phyloP scores from a whole-genome alignment of 1,140 invertebrate genomes.

The Sarcophaga peregrina region DNA sequence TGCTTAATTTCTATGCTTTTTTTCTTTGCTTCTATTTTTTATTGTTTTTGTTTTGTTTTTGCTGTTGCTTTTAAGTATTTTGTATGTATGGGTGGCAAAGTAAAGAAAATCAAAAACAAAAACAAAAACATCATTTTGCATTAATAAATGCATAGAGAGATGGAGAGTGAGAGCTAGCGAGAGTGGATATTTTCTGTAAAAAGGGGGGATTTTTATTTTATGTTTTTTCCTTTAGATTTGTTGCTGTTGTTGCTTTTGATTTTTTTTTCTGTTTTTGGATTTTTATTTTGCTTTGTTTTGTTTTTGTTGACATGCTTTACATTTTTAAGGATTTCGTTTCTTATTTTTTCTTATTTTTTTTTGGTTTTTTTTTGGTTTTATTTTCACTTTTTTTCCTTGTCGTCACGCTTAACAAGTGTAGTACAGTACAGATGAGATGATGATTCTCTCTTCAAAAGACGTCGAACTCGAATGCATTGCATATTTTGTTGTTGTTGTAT shows the following conservation, averaged over 20 bases:
- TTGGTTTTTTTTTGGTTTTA: slow-evolving; percentile 17
- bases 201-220: slow-evolving; percentile 39
- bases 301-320: slow-evolving; percentile 43
- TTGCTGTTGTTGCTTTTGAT: neutral
- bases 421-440: neutral
- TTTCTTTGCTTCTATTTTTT: neutral
- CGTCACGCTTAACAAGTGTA: slow-evolving; percentile 11
- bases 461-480: slow-evolving; percentile 33
- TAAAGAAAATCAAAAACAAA: too few species aligned
- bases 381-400: slow-evolving; percentile 26
- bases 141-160: too few species aligned
- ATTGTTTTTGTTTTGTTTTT: neutral
- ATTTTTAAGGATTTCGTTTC: slow-evolving; percentile 9
- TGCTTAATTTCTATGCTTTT: neutral
- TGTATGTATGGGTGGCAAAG: neutral
- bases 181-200: too few species aligned
- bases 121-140: too few species aligned
- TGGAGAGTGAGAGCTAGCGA: too few species aligned
- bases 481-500: too few species aligned
- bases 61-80: neutral
- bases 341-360: slow-evolving; percentile 13
- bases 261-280: neutral
- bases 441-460: slow-evolving; percentile 36
- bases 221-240: neutral
- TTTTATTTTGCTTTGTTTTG: neutral